Base-by-base conservation (phyloP, 2,888 invertebrate genomes). In the Cyaniris semiargus region DNA sequence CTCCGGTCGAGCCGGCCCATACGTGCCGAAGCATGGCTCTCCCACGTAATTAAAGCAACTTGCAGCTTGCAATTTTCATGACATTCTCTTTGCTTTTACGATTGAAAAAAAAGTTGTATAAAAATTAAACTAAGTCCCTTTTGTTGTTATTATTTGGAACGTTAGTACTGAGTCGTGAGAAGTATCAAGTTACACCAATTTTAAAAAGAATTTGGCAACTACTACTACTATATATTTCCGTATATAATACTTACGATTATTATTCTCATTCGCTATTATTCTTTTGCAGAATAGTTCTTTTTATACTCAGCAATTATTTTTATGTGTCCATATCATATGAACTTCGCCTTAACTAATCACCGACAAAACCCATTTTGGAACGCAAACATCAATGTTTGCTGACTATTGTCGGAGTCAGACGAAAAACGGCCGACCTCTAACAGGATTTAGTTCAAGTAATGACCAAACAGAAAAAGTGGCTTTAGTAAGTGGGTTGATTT, bases 321-420 rank as follows among this genome's bases (percentile, higher is more conserved):
- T 58, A 58, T 58, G 15, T 18, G 18, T 44, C 8, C 10, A 18
- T 56, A 56, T n/a, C 15, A n/a, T 56, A 18, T 13, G 13, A 60
- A 70, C 79, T 79, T 75, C 78, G 70, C 82, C 83, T 84, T 83
- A 83, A 84, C 82, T 48, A 79, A 82, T 86, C 88, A 87, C 81
- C 84, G 83, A 53, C 82, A 83, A 87, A 88, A 87, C 87, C 87
- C 90, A 89, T 86, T 88, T 84, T 79, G 83, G 82, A 84, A 83
- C 75, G 86, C 88, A 90, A 90, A 90, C 89, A 90, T 78, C 77
- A 77, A 75, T 87, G 86, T 89, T 89, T 89, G 83, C 84, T 81
- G 82, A 82, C 87, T 82, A 88, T 89, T 88, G 88, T 88, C 84
- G 83, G 86, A 85, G 86, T 85, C 83, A 84, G 83, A 85, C 80